Base-by-base conservation (phyloP, 53 echinoderm and acorn worm genomes). In the Luidia sarsii region DNA sequence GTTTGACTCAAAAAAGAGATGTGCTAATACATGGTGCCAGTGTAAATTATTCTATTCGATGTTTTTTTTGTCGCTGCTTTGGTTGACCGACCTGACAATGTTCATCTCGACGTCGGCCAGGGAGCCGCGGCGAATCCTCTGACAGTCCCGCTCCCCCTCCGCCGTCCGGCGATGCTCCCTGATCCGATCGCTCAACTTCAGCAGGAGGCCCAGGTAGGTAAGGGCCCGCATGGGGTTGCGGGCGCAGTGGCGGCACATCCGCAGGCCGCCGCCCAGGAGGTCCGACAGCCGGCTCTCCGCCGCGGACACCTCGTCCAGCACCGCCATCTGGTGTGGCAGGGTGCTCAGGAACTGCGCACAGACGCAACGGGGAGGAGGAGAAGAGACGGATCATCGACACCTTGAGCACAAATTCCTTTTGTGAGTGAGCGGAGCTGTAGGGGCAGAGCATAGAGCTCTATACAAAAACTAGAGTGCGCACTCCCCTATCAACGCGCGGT, bases 241-340 rank as follows among this genome's bases (percentile, higher is more conserved):
- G 22, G 39, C 30, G 61, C 60, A 60, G 21, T 46, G 43, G 18
- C 77, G 59, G 21, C 75, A 66, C 30, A 71, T 24, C 16, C 72
- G 61, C 1, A 64, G 23, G 68, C 81, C 66, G 11, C 86, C 74
- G 7, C 86, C 90, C 2, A 90, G 90, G 45, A 74, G 74, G 50
- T 68, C 39, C 21, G 90, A 90, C 32, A 90, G 82, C 24, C 39
- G 66, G 33, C 33, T 66, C 82, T 90, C 90, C 18, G 82, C 61
- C 3, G 81, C 25, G 22, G 86, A 72, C 15, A 90, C 64, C 51
- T 59, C 43, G 13, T 53, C 57, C 8, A 90, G 83, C 32, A 88
- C 49, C 64, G 60, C 51, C 64, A 83, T 83, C 51, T 83, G 83
- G 27, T 66, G 36, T 1, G 88, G 83, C 41, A 88, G 52, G 77